Evolutionary conservation across 2,797 vertebrate species (phyloP).

Genomic region (Typhlichthys subterraneus): DNA sequence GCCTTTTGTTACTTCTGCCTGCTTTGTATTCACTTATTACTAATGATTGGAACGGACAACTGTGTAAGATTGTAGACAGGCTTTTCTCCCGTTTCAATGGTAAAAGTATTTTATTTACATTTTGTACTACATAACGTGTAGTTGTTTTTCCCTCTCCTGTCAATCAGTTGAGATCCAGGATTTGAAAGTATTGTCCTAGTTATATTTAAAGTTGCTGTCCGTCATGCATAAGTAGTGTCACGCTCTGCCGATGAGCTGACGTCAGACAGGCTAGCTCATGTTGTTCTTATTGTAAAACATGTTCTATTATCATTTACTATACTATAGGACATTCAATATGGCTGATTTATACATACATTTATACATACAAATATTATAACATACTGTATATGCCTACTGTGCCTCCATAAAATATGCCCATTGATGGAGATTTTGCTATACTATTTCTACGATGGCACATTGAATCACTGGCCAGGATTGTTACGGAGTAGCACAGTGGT

Average conservation of each 20-base stretch:
- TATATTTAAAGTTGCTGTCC: neutral
- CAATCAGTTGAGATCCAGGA: neutral
- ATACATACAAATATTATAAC: too few species aligned
- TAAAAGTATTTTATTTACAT: neutral
- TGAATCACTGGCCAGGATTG: too few species aligned
- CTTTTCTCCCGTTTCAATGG: slow-evolving; percentile 1
- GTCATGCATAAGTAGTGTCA: neutral
- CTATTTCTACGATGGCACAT: too few species aligned
- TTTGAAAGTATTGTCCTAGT: neutral
- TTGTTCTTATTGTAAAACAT: slow-evolving; percentile 4
- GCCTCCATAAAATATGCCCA: too few species aligned
- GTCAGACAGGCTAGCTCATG: slow-evolving; percentile 3
- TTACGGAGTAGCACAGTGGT: too few species aligned
- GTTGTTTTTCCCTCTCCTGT: neutral
- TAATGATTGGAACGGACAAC: neutral
- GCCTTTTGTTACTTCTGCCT: neutral
- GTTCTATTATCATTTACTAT: slow-evolving; percentile 6
- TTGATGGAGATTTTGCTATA: too few species aligned
- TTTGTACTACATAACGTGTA: too few species aligned
- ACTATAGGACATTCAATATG: neutral
- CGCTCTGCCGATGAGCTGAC: neutral
- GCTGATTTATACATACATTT: neutral
- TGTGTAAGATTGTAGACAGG: neutral
- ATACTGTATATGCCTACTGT: too few species aligned
- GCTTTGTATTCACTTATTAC: neutral